Base-by-base conservation (phyloP, 2,888 invertebrate genomes). In the Tiliacea citrago region DNA sequence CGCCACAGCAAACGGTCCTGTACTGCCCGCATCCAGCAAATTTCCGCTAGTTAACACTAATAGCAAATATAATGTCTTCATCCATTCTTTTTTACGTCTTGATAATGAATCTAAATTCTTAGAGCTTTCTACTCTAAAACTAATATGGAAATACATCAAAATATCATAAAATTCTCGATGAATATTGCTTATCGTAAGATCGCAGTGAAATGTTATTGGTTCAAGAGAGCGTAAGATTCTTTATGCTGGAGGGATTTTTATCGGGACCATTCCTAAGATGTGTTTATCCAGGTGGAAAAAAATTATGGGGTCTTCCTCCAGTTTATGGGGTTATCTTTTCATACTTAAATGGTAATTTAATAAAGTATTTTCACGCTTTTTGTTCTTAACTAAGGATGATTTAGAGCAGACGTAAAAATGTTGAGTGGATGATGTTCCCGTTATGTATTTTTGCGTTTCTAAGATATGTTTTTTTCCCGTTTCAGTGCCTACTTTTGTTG, bases 191-290 rank as follows among this genome's bases (percentile, higher is more conserved):
- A 82, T 72, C 83, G 65, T 69, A 71, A 73, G 65, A 83, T 81
- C 81, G 65, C 73, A 70, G 71, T 71, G 60, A 72, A 68, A 70
- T 77, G 73, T 78, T 84, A 79, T 77, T 82, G 76, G 77, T 75
- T 86, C 71, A 86, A 84, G 84, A 71, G 69, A 77, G 84, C 85
- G 86, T 80, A 79, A 82, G 80, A 82, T 80, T 86, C 61, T 84
- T 82, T 82, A 83, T 77, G 84, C 74, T 71, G 68, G 61, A 74
- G 73, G 76, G 57, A 70, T 82, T 82, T 77, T 86, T 84, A 84
- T 84, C 83, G 70, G 61, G 58, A 84, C 85, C 72, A 75, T 79
- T 81, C 62, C n/a, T 77, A 79, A 82, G 69, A 86, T 76, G 78
- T 82, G 84, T 82, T 78, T 82, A 75, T 77, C 80, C 86, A 86